phyloP scores from a whole-genome alignment of 2,888 invertebrate genomes.

The Conops quadrifasciatus region DNA sequence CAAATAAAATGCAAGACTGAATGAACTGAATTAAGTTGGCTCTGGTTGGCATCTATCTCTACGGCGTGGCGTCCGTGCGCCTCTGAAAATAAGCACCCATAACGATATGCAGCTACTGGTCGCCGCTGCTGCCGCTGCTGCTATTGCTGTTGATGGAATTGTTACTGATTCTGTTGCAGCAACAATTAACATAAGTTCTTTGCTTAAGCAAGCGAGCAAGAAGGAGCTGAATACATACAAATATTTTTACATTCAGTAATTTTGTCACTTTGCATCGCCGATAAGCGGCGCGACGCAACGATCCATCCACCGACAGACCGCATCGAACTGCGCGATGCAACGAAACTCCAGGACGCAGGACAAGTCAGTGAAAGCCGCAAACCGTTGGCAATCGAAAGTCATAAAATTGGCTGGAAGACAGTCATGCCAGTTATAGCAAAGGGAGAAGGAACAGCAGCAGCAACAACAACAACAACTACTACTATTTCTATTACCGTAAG shows the following conservation, averaged over 20 bases:
- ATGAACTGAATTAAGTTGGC: not conserved
- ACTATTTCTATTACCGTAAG: no score
- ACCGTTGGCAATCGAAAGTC: slow-evolving; percentile 14
- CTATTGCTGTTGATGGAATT: slow-evolving; percentile 4
- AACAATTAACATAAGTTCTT: slow-evolving; percentile 16
- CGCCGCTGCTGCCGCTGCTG: slow-evolving; percentile 1
- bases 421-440: not conserved
- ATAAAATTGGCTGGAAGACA: slow-evolving; percentile 26
- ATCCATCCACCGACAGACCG: not conserved
- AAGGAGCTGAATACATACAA: not conserved
- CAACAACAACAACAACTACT: slow-evolving; percentile 11
- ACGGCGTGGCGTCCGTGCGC: not conserved
- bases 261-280: slow-evolving; percentile 27
- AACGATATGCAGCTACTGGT: not conserved
- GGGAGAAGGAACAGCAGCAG: slow-evolving; percentile 4
- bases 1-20: slow-evolving; percentile 17
- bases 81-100: no score
- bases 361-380: not conserved
- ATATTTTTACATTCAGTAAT: not conserved
- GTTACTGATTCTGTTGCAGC: not conserved
- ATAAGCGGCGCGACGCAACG: not conserved
- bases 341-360: no score
- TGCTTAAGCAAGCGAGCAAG: not conserved
- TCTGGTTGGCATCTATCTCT: not conserved
- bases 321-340: not conserved